A percentile compares a stretch with the other conserved stretches of the same genome.
phyloP scores from a whole-genome alignment of 2,888 invertebrate species.

The Meghimatium bilineatum region DNA sequence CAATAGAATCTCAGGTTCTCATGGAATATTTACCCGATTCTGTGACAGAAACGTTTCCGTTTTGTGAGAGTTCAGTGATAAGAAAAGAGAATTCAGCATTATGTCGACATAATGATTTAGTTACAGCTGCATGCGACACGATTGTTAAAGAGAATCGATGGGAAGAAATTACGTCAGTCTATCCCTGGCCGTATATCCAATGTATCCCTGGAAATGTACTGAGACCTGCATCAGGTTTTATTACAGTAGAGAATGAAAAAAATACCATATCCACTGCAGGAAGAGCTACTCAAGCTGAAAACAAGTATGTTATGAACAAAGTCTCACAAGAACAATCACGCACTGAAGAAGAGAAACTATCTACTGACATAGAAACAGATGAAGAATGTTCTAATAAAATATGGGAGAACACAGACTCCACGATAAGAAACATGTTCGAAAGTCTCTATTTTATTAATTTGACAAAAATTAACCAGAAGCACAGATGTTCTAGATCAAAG shows the following conservation, averaged over 20 bases:
- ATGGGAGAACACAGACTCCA: background rate
- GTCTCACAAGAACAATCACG: background rate
- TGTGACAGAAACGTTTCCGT: constrained; percentile 30
- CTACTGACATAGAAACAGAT: background rate
- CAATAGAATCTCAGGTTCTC: too few species aligned
- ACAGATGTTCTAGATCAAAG: constrained; percentile 30
- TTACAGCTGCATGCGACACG: background rate
- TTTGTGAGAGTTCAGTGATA: constrained; percentile 49
- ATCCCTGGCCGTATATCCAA: too few species aligned
- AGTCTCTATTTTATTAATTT: background rate
- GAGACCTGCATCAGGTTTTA: background rate
- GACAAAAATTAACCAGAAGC: background rate
- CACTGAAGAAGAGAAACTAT: background rate
- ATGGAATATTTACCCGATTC: too few species aligned
- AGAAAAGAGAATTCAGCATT: constrained; percentile 39
- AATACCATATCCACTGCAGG: background rate
- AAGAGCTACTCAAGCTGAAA: background rate
- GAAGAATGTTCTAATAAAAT: background rate
- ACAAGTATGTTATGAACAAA: background rate
- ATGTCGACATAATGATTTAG: background rate
- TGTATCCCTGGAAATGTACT: background rate
- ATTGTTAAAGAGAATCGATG: background rate
- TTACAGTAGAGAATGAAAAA: background rate
- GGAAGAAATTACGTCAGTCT: background rate
- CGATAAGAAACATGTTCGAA: background rate